phyloP scores from a whole-genome alignment of 2,797 vertebrate genomes.

The Muscicapa striata region DNA sequence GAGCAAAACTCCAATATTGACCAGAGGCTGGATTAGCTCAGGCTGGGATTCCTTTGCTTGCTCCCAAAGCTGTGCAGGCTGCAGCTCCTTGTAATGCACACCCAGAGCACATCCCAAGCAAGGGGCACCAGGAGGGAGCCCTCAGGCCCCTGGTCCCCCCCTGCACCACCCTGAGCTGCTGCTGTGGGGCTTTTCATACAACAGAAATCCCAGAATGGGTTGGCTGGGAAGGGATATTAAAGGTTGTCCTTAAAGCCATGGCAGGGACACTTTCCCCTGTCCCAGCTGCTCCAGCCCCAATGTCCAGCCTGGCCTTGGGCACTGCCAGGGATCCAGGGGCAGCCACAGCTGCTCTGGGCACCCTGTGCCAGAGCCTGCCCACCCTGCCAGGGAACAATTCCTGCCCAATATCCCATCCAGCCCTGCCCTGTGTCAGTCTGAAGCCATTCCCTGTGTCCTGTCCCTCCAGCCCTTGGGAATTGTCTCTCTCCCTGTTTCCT shows the following conservation, averaged over 20 bases:
- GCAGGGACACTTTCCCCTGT: background rate
- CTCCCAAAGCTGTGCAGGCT: background rate
- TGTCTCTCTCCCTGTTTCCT: background rate
- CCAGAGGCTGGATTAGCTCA: background rate
- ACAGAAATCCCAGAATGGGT: background rate
- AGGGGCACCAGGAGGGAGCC: background rate
- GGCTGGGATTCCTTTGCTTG: background rate
- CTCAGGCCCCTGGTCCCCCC: fast-evolving
- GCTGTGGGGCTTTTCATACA: background rate
- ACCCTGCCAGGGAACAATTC: too few relatives aligned
- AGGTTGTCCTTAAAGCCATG: background rate
- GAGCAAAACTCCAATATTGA: background rate
- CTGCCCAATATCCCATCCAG: too few relatives aligned
- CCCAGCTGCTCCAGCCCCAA: background rate
- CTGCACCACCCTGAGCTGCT: background rate
- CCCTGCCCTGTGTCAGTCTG: too few relatives aligned
- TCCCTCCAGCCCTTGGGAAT: too few relatives aligned
- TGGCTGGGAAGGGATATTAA: background rate
- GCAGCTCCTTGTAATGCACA: background rate
- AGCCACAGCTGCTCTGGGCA: background rate
- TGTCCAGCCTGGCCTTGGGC: background rate
- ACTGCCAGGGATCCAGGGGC: background rate
- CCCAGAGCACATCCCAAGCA: background rate
- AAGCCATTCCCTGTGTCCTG: too few relatives aligned
- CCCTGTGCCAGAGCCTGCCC: background rate